Evolutionary conservation across 2,888 invertebrate species (phyloP).

Genomic region (Nymphalis c-album): DNA sequence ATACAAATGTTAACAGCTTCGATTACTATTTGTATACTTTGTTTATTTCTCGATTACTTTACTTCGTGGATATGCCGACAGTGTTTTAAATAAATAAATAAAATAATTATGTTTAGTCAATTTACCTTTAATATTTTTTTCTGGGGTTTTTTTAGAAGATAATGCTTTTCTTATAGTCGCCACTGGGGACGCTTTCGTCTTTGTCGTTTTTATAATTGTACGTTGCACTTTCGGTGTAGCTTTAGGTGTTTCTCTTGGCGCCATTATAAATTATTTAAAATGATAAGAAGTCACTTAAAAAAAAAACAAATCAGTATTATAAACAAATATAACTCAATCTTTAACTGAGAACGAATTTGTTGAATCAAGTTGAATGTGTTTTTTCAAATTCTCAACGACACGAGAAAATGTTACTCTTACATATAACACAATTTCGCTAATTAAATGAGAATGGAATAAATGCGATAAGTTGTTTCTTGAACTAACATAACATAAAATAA

Average conservation of each 20-base stretch:
- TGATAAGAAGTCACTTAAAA: background rate
- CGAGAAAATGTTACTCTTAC: background rate
- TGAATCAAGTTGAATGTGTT: background rate
- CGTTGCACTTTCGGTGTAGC: constrained; percentile 56
- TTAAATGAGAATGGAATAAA: too few relatives aligned
- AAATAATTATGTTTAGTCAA: too few relatives aligned
- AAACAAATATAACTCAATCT: background rate
- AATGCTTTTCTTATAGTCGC: constrained; percentile 54
- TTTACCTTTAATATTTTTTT: constrained; percentile 52
- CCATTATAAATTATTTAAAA: constrained; percentile 48
- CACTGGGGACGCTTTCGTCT: constrained; percentile 54
- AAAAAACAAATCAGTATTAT: background rate
- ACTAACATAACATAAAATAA: too few relatives aligned
- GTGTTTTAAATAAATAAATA: background rate
- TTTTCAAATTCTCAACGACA: constrained; percentile 11
- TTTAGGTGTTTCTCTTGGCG: constrained; percentile 62
- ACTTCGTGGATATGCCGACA: background rate
- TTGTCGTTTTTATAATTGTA: constrained; percentile 49
- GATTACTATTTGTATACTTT: background rate
- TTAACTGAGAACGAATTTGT: background rate
- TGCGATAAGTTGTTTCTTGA: too few relatives aligned
- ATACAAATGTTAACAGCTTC: background rate
- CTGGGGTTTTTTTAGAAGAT: constrained; percentile 48
- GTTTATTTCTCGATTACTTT: constrained; percentile 9
- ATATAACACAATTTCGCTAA: too few relatives aligned